phyloP scores from a whole-genome alignment of 2,797 vertebrate species.

The Microchirus variegatus region DNA sequence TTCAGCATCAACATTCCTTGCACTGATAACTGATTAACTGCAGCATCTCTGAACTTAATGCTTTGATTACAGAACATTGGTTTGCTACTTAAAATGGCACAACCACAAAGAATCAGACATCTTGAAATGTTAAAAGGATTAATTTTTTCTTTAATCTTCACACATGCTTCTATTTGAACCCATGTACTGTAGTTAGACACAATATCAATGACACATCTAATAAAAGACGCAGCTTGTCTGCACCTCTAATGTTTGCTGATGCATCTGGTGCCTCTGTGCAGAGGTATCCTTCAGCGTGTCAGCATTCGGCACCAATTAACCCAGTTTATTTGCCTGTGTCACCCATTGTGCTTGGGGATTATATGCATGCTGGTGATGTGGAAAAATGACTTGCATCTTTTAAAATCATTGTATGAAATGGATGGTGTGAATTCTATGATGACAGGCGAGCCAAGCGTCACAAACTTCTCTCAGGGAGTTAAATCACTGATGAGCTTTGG shows the following conservation, averaged over 20 bases:
- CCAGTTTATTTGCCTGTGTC: conserved; percentile 16
- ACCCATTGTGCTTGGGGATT: not conserved
- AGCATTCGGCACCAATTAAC: conserved; percentile 26
- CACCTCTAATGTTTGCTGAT: conserved; percentile 9
- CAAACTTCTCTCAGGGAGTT: not conserved
- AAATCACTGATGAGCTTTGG: not conserved
- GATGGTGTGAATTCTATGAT: conserved; percentile 4
- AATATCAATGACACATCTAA: not conserved
- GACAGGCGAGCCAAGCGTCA: not conserved
- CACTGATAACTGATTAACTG: too few relatives aligned
- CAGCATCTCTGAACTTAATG: too few relatives aligned
- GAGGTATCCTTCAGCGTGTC: conserved; percentile 19
- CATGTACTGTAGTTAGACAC: not conserved
- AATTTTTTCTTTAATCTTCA: too few relatives aligned
- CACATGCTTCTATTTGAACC: too few relatives aligned
- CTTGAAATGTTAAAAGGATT: too few relatives aligned
- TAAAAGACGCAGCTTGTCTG: not conserved
- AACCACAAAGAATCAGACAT: too few relatives aligned
- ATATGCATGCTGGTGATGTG: not conserved
- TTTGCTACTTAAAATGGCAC: too few relatives aligned
- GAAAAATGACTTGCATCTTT: conserved; percentile 16
- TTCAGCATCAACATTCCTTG: too few relatives aligned
- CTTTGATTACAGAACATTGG: too few relatives aligned
- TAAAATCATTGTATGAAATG: conserved; percentile 2
- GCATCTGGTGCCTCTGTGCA: conserved; percentile 2